Percentiles rank a stretch among this genome's conserved stretches.
Conservation (phyloP, 2,888 invertebrate species). For the Aporophyla lueneburgensis region DNA sequence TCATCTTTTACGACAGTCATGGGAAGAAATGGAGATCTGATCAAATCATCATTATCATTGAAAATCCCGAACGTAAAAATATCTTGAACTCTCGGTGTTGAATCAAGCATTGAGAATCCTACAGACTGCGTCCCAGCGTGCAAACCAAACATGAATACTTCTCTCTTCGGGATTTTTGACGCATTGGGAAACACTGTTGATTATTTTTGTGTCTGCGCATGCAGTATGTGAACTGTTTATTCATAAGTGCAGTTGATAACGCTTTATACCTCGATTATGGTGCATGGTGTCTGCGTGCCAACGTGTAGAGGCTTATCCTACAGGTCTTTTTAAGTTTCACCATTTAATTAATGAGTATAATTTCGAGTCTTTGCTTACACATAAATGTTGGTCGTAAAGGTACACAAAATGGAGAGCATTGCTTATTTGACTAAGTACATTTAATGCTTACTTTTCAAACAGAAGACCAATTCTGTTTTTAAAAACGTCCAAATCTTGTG, state of each 20-base stretch:
- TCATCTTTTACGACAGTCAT: too few species aligned
- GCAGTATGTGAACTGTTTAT: background rate
- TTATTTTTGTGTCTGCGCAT: too few species aligned
- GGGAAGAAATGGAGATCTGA: too few species aligned
- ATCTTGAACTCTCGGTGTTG: too few species aligned
- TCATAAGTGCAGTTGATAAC: background rate
- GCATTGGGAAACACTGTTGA: too few species aligned
- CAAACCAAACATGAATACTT: too few species aligned
- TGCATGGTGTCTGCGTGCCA: background rate
- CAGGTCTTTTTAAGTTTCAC: background rate
- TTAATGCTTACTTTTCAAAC: slow-evolving; percentile 2
- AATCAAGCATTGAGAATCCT: too few species aligned
- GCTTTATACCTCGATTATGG: background rate
- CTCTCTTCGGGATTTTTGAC: too few species aligned
- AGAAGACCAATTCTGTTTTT: background rate
- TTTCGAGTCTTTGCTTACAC: background rate
- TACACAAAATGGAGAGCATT: slow-evolving; percentile 16
- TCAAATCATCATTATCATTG: too few species aligned
- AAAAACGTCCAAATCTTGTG: too few species aligned
- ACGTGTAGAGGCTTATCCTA: background rate
- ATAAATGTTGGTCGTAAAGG: background rate
- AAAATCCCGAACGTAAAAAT: too few species aligned
- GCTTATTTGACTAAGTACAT: background rate
- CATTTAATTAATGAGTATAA: slow-evolving; percentile 23
- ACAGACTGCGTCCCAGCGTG: too few species aligned